Evolutionary conservation across 2,888 invertebrate species (phyloP), one percentile per base, ranked within the genome.

Genomic region (Gymnoscelis rufifasciata): DNA sequence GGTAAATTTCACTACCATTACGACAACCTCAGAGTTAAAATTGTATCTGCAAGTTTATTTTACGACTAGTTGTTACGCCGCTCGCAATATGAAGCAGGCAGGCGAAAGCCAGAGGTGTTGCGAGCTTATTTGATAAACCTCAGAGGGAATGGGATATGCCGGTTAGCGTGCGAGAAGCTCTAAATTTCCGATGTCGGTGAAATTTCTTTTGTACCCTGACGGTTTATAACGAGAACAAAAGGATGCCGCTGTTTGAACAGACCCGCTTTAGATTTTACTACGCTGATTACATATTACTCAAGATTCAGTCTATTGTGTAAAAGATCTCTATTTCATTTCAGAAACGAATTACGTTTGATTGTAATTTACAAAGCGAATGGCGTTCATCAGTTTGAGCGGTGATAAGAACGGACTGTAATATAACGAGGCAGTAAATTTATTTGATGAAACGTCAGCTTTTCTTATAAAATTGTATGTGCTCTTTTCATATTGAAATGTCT

Each of bases 181-280:
- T n/a, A n/a, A n/a, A n/a, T n/a, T n/a, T 76, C 68, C 71, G 73
- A 73, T 71, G 73, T 71, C 74, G 66, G 72, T 67, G 71, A 71
- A 19, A 71, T 76, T 80, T 81, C 80, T 81, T 81, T 82, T 82
- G 81, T 81, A 61, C 64, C 64, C 69, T 75, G 78, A 76, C 78
- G 77, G 78, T 81, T 82, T 82, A 82, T 80, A 81, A 80, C 62
- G 76, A 76, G 81, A 80, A 82, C 82, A 81, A 82, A 74, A 75
- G 78, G 71, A 67, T 72, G 71, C 71, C 73, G 71, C 68, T 74
- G 71, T 78, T 75, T 71, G 76, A 78, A 67, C 70, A 69, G 71
- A 73, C 71, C 74, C 78, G 70, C 74, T 81, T 74, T 70, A 76
- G 78, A 77, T 80, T 76, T 76, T 71, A 73, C 72, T 71, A 72